These are phyloP conservation scores for Vipera latastei DNA, from an alignment of 2,797 vertebrate species.

Conservation along the genomic window DNA sequence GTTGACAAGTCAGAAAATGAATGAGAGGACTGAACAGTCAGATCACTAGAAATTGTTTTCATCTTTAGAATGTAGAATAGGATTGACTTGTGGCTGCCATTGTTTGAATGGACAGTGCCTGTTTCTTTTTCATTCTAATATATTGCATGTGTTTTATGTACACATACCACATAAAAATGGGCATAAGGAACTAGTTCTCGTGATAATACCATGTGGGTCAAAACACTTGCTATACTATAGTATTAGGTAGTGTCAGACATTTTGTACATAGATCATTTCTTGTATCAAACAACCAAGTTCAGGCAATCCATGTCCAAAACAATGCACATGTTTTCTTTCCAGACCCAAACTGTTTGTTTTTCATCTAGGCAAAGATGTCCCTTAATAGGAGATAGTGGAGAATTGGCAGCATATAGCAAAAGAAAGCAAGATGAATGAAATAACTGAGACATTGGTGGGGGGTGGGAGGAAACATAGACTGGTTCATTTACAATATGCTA, in stretches of 20 bases:
- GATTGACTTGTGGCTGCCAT: background rate
- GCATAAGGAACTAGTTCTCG: background rate
- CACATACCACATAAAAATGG: background rate
- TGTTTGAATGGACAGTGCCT: background rate
- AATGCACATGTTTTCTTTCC: background rate
- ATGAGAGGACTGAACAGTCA: background rate
- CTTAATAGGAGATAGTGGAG: background rate
- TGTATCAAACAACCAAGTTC: background rate
- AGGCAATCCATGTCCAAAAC: background rate
- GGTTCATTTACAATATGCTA: background rate
- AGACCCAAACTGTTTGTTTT: background rate
- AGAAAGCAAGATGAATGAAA: background rate
- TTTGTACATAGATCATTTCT: background rate
- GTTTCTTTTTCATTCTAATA: background rate
- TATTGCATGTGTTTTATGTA: background rate
- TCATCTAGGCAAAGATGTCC: background rate
- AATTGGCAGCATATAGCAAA: background rate
- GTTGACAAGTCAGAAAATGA: slow-evolving; percentile 13
- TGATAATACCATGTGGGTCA: background rate
- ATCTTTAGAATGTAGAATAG: background rate
- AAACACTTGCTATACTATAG: background rate
- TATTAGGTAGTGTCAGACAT: background rate
- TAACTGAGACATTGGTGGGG: background rate
- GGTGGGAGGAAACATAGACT: background rate
- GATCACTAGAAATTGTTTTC: background rate